Evolutionary conservation across 1,140 invertebrate genomes (phyloP).

Genomic region (Zaprionus davidi): DNA sequence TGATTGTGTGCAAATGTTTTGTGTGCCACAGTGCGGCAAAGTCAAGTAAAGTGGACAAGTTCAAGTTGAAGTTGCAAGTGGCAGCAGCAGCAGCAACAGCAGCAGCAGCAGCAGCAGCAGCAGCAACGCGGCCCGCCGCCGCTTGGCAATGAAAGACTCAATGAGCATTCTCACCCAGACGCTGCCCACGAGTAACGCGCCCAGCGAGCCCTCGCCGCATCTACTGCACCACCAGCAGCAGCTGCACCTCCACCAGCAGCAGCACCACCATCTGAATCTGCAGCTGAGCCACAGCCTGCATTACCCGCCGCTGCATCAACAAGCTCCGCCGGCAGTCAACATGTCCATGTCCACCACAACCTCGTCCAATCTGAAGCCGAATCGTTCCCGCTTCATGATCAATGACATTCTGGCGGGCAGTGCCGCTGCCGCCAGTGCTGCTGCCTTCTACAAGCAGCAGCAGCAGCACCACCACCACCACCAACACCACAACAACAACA

Average conservation of each 20-base stretch:
- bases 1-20: not conserved
- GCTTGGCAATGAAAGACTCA: conserved; percentile 78
- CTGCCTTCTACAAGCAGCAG: conserved; percentile 74
- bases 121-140: not conserved
- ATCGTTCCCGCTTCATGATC: conserved; percentile 91
- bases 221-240: conserved; percentile 16
- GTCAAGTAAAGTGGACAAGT: not conserved
- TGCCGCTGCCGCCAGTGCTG: conserved; percentile 73
- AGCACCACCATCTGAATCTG: conserved; percentile 13
- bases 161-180: conserved; percentile 81
- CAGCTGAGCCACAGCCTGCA: conserved; percentile 21
- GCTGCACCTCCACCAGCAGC: not conserved
- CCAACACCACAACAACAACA: conserved; percentile 56
- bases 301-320: conserved; percentile 10
- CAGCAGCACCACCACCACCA: conserved; percentile 65
- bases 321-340: conserved; percentile 38
- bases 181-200: conserved; percentile 51
- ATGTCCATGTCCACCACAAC: conserved; percentile 60
- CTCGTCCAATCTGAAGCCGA: conserved; percentile 86
- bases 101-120: too few relatives aligned
- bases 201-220: conserved; percentile 48
- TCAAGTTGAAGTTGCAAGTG: conserved; percentile 1
- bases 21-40: not conserved
- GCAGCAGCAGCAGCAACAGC: too few relatives aligned
- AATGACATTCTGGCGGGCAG: conserved; percentile 90